A percentile compares a stretch with the other conserved stretches of the same genome.
Conservation (phyloP, 1,140 invertebrate genomes). For the Bombus superbus region DNA sequence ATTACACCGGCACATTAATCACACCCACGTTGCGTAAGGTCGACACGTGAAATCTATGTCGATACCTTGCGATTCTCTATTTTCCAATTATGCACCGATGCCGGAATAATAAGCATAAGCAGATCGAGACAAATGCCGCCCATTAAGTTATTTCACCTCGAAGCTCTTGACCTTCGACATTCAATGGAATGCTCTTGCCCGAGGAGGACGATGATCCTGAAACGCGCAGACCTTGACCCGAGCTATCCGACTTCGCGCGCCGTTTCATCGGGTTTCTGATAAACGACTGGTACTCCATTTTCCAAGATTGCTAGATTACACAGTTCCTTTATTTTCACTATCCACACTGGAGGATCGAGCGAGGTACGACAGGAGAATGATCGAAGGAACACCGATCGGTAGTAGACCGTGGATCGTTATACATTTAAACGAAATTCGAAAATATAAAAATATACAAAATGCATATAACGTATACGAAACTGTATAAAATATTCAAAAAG, state of each 20-base stretch:
- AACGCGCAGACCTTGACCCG: constrained; percentile 55
- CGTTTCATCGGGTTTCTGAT: constrained; percentile 43
- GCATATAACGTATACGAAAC: too few relatives aligned
- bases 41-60: background rate
- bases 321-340: background rate
- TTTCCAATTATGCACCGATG: too few relatives aligned
- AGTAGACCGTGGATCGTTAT: too few relatives aligned
- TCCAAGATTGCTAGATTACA: background rate
- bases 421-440: too few relatives aligned
- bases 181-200: constrained; percentile 54
- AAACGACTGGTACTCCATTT: background rate
- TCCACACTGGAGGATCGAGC: too few relatives aligned
- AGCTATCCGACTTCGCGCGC: constrained; percentile 17
- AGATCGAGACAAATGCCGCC: constrained; percentile 46
- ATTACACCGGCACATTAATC: constrained; percentile 44
- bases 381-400: too few relatives aligned
- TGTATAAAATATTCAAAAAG: too few relatives aligned
- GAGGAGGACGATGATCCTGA: constrained; percentile 57
- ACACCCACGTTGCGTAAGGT: constrained; percentile 31
- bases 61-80: too few relatives aligned
- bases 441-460: too few relatives aligned
- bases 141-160: constrained; percentile 48
- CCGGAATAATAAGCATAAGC: constrained; percentile 39
- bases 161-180: constrained; percentile 60
- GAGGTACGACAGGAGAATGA: too few relatives aligned